These are phyloP conservation scores for Pangasius mekongensis DNA, from an alignment of 2,797 vertebrate genomes.

Conservation along the genomic window DNA sequence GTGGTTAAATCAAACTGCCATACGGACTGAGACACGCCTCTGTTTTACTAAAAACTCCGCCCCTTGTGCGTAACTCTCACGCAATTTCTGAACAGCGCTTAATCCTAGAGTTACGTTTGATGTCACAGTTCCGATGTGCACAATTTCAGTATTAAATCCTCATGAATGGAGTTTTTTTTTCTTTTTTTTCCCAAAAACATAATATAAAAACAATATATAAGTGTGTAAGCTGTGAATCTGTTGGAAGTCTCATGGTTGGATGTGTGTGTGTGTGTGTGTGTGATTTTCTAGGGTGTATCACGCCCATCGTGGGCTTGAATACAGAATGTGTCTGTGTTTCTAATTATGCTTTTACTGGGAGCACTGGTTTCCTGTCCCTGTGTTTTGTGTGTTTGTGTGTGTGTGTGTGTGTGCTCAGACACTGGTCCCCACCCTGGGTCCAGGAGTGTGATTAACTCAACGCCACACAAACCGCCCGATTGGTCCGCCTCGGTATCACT, in stretches of 20 bases:
- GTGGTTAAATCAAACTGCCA: neutral
- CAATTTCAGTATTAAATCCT: neutral
- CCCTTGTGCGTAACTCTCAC: neutral
- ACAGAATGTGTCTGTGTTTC: slow-evolving; percentile 67
- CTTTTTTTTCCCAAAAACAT: neutral
- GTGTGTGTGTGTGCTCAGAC: slow-evolving; percentile 28
- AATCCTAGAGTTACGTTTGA: neutral
- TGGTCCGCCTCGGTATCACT: slow-evolving; percentile 56
- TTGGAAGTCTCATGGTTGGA: neutral
- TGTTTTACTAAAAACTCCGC: neutral
- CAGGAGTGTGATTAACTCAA: slow-evolving; percentile 70
- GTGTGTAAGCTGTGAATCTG: neutral
- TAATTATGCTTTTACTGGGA: slow-evolving; percentile 80
- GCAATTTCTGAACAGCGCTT: neutral
- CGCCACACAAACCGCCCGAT: slow-evolving; percentile 41
- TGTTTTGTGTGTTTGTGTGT: slow-evolving; percentile 39
- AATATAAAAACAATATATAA: neutral
- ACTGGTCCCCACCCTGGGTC: slow-evolving; percentile 50
- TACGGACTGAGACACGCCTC: neutral
- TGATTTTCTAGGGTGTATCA: slow-evolving; percentile 48
- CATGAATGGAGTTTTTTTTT: neutral
- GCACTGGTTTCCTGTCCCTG: slow-evolving; percentile 68
- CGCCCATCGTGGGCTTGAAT: slow-evolving; percentile 32
- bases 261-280: slow-evolving; percentile 63
- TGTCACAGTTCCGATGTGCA: neutral